A percentile compares a stretch with the other conserved stretches of the same genome.
Conservation (phyloP, 2,797 vertebrate genomes). For the Discoglossus pictus region DNA sequence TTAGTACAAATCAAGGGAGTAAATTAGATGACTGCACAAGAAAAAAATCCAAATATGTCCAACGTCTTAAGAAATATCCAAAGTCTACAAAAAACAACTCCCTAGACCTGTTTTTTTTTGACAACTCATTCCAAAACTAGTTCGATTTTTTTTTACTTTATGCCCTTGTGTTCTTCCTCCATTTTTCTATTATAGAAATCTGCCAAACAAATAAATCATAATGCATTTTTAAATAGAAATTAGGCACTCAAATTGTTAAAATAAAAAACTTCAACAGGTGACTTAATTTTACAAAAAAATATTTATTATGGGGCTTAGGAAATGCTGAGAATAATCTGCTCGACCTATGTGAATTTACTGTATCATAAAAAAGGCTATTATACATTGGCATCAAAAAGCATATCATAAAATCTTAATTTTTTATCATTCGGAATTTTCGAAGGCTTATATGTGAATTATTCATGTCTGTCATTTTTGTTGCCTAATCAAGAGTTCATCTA, state of each 20-base stretch:
- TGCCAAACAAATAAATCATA: constrained; percentile 40
- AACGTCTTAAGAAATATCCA: constrained; percentile 4
- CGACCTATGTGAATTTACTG: constrained; percentile 47
- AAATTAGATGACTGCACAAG: constrained; percentile 33
- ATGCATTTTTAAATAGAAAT: constrained; percentile 26
- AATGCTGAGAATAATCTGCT: constrained; percentile 33
- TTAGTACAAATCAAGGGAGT: constrained; percentile 37
- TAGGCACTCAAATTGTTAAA: constrained; percentile 25
- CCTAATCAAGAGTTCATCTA: constrained; percentile 32
- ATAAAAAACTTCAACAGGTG: constrained; percentile 20
- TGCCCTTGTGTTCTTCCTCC: not conserved
- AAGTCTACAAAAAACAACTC: constrained; percentile 5
- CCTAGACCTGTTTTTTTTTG: not conserved
- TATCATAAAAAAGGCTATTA: constrained; percentile 47
- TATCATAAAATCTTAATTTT: constrained; percentile 49
- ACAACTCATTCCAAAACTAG: constrained; percentile 18
- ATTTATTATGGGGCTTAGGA: constrained; percentile 42
- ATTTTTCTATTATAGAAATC: constrained; percentile 13
- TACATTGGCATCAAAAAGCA: constrained; percentile 44
- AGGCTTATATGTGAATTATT: constrained; percentile 42
- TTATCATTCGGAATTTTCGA: constrained; percentile 37
- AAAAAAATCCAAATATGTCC: constrained; percentile 16
- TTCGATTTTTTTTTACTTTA: constrained; percentile 24
- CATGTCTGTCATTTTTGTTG: constrained; percentile 44
- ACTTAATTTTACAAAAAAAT: constrained; percentile 25